Evolutionary conservation across 2,113 vertebrate species (phyloP).

Genomic region (Nanger granti): DNA sequence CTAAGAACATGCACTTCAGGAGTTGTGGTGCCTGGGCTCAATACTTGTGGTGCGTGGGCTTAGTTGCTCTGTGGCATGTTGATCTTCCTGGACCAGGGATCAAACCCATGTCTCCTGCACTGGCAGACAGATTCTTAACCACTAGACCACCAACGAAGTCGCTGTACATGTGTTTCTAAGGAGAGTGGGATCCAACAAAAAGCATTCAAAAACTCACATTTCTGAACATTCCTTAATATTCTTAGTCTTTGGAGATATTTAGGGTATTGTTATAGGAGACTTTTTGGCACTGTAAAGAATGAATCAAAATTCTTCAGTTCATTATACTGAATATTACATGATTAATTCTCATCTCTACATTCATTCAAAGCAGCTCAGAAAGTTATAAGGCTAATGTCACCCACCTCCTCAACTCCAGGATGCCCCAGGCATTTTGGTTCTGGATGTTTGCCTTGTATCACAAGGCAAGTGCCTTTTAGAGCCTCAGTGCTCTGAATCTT

Average conservation of each 20-base stretch:
- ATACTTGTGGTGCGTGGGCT: background rate
- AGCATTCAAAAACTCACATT: background rate
- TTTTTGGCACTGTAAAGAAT: background rate
- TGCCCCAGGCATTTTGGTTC: background rate
- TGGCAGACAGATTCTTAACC: background rate
- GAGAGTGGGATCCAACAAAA: background rate
- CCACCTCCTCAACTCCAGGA: background rate
- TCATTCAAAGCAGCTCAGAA: background rate
- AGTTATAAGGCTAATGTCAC: background rate
- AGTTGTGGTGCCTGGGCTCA: background rate
- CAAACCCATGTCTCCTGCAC: background rate
- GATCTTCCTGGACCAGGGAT: background rate
- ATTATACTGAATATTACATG: background rate
- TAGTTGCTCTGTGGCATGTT: background rate
- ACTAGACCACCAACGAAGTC: background rate
- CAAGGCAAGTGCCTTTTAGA: background rate
- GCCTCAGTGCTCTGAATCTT: background rate
- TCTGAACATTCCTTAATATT: background rate
- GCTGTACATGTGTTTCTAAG: background rate
- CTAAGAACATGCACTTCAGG: background rate
- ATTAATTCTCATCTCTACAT: background rate
- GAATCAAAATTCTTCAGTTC: background rate
- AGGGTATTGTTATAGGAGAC: background rate
- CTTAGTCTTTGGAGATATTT: background rate
- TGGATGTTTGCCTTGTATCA: background rate